phyloP scores from a whole-genome alignment of 2,113 vertebrate genomes.

The Mustela lutreola region DNA sequence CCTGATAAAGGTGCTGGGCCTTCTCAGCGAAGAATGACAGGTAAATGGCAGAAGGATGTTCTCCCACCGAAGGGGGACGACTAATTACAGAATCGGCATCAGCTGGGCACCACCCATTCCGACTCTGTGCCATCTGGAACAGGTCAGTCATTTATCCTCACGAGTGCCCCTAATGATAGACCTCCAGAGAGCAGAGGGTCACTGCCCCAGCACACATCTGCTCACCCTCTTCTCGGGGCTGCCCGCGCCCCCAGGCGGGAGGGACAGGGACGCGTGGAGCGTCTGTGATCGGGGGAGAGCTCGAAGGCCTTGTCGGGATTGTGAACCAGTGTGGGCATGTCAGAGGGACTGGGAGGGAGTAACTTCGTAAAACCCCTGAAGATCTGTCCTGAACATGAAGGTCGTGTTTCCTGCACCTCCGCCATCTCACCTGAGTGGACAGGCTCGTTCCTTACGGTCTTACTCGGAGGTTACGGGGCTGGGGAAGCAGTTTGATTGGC shows the following conservation, averaged over 20 bases:
- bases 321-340: rapidly evolving
- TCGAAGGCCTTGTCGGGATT: rapidly evolving
- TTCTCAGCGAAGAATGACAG: not conserved
- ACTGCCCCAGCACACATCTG: not conserved
- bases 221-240: not conserved
- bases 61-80: not conserved
- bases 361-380: not conserved
- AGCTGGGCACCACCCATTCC: rapidly evolving
- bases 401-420: rapidly evolving
- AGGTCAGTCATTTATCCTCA: not conserved
- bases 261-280: not conserved
- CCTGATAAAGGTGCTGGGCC: not conserved
- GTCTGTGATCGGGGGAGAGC: not conserved
- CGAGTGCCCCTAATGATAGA: not conserved
- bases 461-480: not conserved
- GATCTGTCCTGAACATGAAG: too few relatives aligned
- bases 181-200: not conserved
- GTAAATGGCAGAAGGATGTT: not conserved
- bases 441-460: not conserved
- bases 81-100: not conserved
- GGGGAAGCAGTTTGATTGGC: not conserved
- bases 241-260: rapidly evolving
- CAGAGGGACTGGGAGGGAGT: not conserved
- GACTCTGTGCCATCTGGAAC: not conserved
- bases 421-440: rapidly evolving